Base-by-base conservation (phyloP, 2,113 vertebrate species). In the Dicrurus megarhynchus region DNA sequence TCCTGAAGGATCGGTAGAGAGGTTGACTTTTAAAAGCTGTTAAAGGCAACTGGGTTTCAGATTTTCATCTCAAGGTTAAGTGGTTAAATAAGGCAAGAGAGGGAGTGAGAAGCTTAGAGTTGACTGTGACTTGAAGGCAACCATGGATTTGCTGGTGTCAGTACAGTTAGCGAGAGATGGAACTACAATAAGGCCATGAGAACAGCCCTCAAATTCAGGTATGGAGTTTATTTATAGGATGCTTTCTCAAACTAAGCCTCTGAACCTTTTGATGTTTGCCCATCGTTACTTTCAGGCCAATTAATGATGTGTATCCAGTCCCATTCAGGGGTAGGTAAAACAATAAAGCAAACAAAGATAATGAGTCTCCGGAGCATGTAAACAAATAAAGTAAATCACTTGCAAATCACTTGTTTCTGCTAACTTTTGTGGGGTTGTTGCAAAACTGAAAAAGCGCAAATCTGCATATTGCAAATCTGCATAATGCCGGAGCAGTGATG, bases 181-280 rank as follows among this genome's bases (percentile, higher is more conserved):
- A 84, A 82, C 56, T 93, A 22, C 90, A 92, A 89, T 61, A 87
- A 88, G 83, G 68, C 63, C 71, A 83, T 27, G 41, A 90, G 83
- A 92, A 84, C 19, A 88, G 49, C 80, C 82, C 59, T 52, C 30
- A 68, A 90, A 84, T 90, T 71, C 88, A 84, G 79, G 26, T 41
- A 32, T 52, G 27, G 32, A 33, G 32, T 82, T 86, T 96, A 91
- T 97, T 97, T 96, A 93, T 94, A 92, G 88, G 32, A 81, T 82
- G 26, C 28, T 88, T 94, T 94, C 47, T 86, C 47, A 60, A 39
- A 64, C 57, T 81, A 84, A 93, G 87, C 35, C 64, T 94, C 27
- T 90, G 75, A 95, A 94, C 80, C 90, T 95, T 95, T 97, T 97
- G 92, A 97, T 96, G 94, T 95, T 97, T 81, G 70, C 80, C 77